Conservation (phyloP, 2,113 vertebrate genomes). For the Trinectes maculatus region DNA sequence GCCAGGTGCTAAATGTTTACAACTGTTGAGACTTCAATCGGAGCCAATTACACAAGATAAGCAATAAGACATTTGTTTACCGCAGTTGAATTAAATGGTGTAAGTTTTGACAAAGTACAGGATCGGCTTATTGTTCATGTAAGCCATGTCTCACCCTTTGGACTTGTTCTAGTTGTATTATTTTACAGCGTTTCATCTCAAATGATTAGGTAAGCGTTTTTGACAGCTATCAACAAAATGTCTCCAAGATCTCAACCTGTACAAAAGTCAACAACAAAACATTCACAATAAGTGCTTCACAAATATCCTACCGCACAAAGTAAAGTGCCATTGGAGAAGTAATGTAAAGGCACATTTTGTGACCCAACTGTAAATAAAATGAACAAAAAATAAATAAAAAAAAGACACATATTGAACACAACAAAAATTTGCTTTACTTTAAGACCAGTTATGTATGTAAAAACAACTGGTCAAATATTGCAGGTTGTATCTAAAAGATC, state of each 20-base stretch:
- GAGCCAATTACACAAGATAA: slow-evolving; percentile 21
- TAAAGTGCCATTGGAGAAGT: not conserved
- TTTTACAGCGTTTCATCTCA: slow-evolving; percentile 10
- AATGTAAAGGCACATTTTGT: slow-evolving; percentile 17
- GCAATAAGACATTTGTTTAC: slow-evolving; percentile 37
- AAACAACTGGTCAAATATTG: not conserved
- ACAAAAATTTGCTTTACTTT: not conserved
- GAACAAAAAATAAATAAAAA: not conserved
- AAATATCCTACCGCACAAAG: not conserved
- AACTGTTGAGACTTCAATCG: not conserved
- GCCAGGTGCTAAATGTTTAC: slow-evolving; percentile 41
- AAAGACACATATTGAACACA: not conserved
- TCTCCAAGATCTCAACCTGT: slow-evolving; percentile 37
- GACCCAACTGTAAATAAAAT: not conserved
- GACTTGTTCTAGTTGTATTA: not conserved
- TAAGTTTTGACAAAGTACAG: not conserved
- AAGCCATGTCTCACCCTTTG: not conserved
- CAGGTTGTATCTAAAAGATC: slow-evolving; percentile 9
- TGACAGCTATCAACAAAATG: not conserved
- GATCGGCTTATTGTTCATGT: not conserved
- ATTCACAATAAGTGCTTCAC: slow-evolving; percentile 12
- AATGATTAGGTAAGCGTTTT: not conserved
- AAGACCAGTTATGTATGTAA: not conserved
- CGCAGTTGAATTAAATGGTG: not conserved
- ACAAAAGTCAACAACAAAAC: slow-evolving; percentile 21